phyloP scores from a whole-genome alignment of 2,888 invertebrate species.

The Argyresthia goedartella region DNA sequence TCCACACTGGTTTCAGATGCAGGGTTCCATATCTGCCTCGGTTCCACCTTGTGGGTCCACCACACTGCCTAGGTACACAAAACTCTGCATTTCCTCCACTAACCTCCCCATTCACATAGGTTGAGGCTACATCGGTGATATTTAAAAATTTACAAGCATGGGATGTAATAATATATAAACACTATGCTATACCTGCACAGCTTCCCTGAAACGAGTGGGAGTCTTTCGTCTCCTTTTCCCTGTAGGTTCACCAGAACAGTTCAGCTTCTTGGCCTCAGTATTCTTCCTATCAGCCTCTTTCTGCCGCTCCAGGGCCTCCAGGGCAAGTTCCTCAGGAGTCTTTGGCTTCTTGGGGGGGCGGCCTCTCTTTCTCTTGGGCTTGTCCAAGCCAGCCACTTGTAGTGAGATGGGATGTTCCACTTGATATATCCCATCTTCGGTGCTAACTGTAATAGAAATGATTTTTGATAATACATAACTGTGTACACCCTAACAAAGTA shows the following conservation, averaged over 20 bases:
- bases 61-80: too few relatives aligned
- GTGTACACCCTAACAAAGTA: too few relatives aligned
- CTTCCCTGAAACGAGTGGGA: constrained; percentile 72
- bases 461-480: too few relatives aligned
- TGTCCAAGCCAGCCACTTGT: constrained; percentile 74
- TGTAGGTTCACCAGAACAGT: constrained; percentile 51
- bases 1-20: too few relatives aligned
- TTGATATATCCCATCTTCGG: constrained; percentile 74
- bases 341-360: constrained; percentile 74
- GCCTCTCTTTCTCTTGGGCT: constrained; percentile 77
- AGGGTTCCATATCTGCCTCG: too few relatives aligned
- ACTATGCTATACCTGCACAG: constrained; percentile 59
- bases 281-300: constrained; percentile 19
- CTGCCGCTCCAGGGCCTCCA: constrained; percentile 27
- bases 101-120: too few relatives aligned
- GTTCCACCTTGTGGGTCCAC: too few relatives aligned
- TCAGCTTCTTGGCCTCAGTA: constrained; percentile 14
- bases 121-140: too few relatives aligned
- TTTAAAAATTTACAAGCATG: too few relatives aligned
- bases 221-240: constrained; percentile 75
- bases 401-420: constrained; percentile 75
- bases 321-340: constrained; percentile 39
- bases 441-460: constrained; percentile 57
- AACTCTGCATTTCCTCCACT: too few relatives aligned
- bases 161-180: too few relatives aligned